Percentiles rank a stretch among this genome's conserved stretches.
phyloP scores from a whole-genome alignment of 2,113 vertebrate genomes.

The Blennius ocellaris region DNA sequence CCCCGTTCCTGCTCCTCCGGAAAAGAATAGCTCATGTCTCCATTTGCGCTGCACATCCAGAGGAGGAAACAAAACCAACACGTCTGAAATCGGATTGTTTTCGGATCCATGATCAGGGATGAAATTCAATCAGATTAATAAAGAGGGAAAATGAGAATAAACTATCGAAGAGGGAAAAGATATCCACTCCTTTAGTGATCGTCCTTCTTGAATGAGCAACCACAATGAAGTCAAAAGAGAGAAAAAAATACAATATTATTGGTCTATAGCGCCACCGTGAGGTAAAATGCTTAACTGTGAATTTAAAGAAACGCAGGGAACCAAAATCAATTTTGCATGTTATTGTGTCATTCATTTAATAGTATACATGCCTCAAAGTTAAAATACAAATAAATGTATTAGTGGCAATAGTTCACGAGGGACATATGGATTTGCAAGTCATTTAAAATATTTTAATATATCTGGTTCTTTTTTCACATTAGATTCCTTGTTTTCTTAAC shows the following conservation, averaged over 20 bases:
- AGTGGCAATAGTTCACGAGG: too few species aligned
- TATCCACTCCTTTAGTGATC: background rate
- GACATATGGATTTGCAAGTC: too few species aligned
- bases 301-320: too few species aligned
- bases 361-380: too few species aligned
- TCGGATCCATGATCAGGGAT: constrained; percentile 35
- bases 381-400: too few species aligned
- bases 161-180: background rate
- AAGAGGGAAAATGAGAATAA: background rate
- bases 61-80: background rate
- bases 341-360: too few species aligned
- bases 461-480: too few species aligned
- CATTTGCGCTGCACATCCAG: constrained; percentile 24
- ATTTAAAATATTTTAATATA: too few species aligned
- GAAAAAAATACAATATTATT: background rate
- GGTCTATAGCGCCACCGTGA: constrained; percentile 51
- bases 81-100: background rate
- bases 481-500: too few species aligned
- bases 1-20: constrained; percentile 79
- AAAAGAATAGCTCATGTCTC: constrained; percentile 75
- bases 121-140: constrained; percentile 8
- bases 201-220: background rate
- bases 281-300: background rate
- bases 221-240: background rate
- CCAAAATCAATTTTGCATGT: too few species aligned